A percentile compares a stretch with the other conserved stretches of the same genome.
phyloP scores from a whole-genome alignment of 2,888 invertebrate genomes.

The Brachypterus glaber region DNA sequence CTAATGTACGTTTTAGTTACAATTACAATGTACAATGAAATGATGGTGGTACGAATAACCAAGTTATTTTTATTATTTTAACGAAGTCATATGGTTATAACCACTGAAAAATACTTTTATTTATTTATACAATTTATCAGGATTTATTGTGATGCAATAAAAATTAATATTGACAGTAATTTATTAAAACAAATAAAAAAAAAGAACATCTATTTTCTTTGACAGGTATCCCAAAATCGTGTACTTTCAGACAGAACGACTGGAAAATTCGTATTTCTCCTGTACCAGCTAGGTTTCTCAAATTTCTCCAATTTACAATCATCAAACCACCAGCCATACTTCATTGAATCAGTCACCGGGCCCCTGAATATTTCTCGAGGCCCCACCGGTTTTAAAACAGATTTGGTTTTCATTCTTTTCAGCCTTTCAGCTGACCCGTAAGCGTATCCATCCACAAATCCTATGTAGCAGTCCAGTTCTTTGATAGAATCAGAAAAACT shows the following conservation, averaged over 20 bases:
- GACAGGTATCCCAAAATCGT: too few species aligned
- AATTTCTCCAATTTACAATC: slow-evolving; percentile 27
- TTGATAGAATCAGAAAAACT: slow-evolving; percentile 40
- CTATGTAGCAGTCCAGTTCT: slow-evolving; percentile 44
- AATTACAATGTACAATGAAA: too few species aligned
- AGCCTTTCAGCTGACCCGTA: slow-evolving; percentile 45
- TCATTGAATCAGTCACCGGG: slow-evolving; percentile 42
- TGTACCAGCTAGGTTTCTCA: slow-evolving; percentile 1
- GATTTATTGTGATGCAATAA: too few species aligned
- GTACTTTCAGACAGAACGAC: neutral
- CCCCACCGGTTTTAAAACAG: slow-evolving; percentile 44
- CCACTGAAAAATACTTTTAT: too few species aligned
- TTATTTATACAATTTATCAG: too few species aligned
- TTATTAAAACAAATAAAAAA: too few species aligned
- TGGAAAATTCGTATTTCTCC: neutral
- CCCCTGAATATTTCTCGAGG: slow-evolving; percentile 46
- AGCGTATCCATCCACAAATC: slow-evolving; percentile 47
- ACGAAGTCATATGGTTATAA: too few species aligned
- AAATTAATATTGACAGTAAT: too few species aligned
- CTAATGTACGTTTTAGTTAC: too few species aligned
- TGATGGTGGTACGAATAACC: too few species aligned
- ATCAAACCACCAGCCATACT: slow-evolving; percentile 45
- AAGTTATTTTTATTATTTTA: too few species aligned
- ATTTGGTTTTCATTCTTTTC: slow-evolving; percentile 44
- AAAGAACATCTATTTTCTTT: too few species aligned